These are phyloP conservation scores for Dissostichus mawsoni DNA, from an alignment of 2,113 vertebrate species.

Conservation along the genomic window DNA sequence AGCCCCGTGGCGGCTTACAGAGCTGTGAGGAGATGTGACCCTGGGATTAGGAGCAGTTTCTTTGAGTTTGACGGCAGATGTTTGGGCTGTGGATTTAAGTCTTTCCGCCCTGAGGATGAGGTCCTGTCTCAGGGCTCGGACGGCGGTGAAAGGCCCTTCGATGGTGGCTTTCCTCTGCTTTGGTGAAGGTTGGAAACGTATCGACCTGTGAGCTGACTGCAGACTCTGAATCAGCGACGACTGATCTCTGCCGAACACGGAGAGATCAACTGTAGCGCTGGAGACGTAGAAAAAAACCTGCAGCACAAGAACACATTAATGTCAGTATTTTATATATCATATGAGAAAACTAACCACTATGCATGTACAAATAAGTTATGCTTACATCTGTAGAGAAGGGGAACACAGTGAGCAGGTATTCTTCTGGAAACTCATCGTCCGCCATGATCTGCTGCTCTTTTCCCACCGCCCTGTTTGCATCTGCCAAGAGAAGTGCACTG, in stretches of 20 bases:
- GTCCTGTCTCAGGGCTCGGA: slow-evolving; percentile 55
- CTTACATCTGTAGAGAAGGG: slow-evolving; percentile 66
- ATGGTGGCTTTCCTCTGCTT: neutral
- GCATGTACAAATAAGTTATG: neutral
- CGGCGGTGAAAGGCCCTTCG: slow-evolving; percentile 64
- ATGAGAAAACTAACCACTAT: neutral
- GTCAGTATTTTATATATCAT: neutral
- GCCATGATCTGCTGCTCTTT: slow-evolving; percentile 52
- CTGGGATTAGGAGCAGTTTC: slow-evolving; percentile 27
- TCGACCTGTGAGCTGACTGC: slow-evolving; percentile 50
- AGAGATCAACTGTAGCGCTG: slow-evolving; percentile 54
- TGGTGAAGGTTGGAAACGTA: slow-evolving; percentile 30
- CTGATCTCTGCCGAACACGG: slow-evolving; percentile 17
- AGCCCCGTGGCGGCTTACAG: slow-evolving; percentile 14
- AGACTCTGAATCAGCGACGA: slow-evolving; percentile 24
- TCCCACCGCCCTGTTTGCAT: slow-evolving; percentile 55
- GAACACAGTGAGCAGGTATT: slow-evolving; percentile 65
- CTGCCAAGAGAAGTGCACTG: slow-evolving; percentile 42
- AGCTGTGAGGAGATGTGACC: slow-evolving; percentile 24
- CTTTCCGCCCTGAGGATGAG: slow-evolving; percentile 28
- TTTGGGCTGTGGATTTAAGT: slow-evolving; percentile 27
- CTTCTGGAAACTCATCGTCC: slow-evolving; percentile 50
- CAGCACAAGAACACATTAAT: neutral
- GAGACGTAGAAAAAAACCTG: slow-evolving; percentile 64
- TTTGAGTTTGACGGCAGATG: neutral